Percentiles rank a stretch among this genome's conserved stretches.
phyloP scores from a whole-genome alignment of 2,113 vertebrate genomes.

The Tor tambroides region DNA sequence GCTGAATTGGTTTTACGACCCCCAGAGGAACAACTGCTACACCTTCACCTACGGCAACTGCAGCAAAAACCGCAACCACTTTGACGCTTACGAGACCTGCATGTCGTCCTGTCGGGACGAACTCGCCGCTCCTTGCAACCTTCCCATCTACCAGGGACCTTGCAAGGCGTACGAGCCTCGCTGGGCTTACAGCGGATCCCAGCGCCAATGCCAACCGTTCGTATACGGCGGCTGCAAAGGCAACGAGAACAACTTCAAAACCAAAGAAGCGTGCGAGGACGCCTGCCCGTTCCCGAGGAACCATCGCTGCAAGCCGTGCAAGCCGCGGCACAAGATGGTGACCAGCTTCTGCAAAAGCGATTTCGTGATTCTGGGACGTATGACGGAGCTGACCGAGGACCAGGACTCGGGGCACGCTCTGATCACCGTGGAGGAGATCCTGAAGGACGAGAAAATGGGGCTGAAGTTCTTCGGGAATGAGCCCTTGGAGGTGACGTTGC shows the following conservation, averaged over 20 bases:
- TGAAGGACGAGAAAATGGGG: constrained; percentile 99
- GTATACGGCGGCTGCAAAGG: constrained; percentile 93
- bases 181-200: constrained; percentile 89
- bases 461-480: constrained; percentile 92
- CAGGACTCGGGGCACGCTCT: constrained; percentile 86
- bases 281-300: constrained; percentile 88
- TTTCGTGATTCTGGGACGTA: constrained; percentile 90
- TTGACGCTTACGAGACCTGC: constrained; percentile 87
- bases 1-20: constrained; percentile 89
- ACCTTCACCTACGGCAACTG: constrained; percentile 85
- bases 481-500: constrained; percentile 90
- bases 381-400: constrained; percentile 89
- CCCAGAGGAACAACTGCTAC: constrained; percentile 91
- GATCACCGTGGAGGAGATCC: constrained; percentile 90
- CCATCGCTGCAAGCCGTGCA: constrained; percentile 88
- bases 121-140: constrained; percentile 82
- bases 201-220: constrained; percentile 89
- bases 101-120: constrained; percentile 88
- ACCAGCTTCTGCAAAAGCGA: constrained; percentile 95
- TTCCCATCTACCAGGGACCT: constrained; percentile 88
- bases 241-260: constrained; percentile 96
- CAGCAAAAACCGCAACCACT: constrained; percentile 81
- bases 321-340: constrained; percentile 89
- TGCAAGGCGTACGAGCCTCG: constrained; percentile 92
- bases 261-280: constrained; percentile 90